A percentile compares a stretch with the other conserved stretches of the same genome.
Evolutionary conservation across 1,140 invertebrate species (phyloP).

Genomic region (Leptestheria dahalacensis): DNA sequence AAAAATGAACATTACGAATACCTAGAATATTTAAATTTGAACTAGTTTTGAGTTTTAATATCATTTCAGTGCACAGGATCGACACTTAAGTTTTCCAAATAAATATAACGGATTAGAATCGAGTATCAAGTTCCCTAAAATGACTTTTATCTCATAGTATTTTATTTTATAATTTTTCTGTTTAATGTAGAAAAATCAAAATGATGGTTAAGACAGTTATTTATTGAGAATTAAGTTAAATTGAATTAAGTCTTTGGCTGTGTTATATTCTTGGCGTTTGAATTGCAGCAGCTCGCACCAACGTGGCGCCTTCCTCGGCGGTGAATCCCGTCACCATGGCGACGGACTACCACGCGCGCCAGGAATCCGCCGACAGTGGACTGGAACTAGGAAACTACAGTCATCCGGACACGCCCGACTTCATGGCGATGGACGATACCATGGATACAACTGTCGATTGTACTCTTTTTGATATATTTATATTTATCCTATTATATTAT

Average conservation of each 20-base stretch:
- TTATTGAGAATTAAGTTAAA: too few species aligned
- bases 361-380: conserved; percentile 85
- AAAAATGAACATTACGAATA: too few species aligned
- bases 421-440: conserved; percentile 72
- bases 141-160: not conserved
- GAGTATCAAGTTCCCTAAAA: too few species aligned
- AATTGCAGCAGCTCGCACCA: not conserved
- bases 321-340: not conserved
- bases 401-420: conserved; percentile 78
- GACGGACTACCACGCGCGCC: conserved; percentile 55
- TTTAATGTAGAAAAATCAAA: not conserved
- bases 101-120: too few species aligned
- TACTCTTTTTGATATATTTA: too few species aligned
- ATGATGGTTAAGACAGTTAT: too few species aligned
- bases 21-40: too few species aligned
- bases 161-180: conserved; percentile 2
- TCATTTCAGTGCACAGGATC: too few species aligned
- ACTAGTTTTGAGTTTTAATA: too few species aligned
- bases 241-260: not conserved
- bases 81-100: too few species aligned
- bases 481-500: too few species aligned
- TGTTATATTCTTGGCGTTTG: not conserved
- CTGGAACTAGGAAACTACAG: conserved; percentile 70
- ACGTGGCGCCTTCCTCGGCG: not conserved
- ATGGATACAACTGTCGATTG: conserved; percentile 35